Evolutionary conservation across 2,888 invertebrate genomes (phyloP).

Genomic region (Habroteleia sp.): DNA sequence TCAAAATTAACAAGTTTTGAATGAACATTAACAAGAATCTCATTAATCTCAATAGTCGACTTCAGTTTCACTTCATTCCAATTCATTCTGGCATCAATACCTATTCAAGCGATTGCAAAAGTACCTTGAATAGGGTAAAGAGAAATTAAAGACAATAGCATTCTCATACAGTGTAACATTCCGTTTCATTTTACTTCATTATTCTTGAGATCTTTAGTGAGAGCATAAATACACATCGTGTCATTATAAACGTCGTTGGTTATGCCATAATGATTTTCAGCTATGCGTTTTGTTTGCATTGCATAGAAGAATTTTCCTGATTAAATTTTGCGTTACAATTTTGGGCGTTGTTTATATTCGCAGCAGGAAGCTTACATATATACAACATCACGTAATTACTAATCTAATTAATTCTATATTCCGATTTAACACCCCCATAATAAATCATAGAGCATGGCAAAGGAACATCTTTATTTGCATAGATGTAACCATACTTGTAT

Average conservation of each 20-base stretch:
- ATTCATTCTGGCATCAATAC: constrained; percentile 40
- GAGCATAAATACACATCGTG: constrained; percentile 24
- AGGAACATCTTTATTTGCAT: constrained; percentile 32
- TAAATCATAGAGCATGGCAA: constrained; percentile 17
- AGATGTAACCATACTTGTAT: constrained; percentile 15
- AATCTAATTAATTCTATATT: background rate
- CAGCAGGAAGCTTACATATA: background rate
- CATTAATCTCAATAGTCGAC: constrained; percentile 49
- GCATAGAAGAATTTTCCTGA: background rate
- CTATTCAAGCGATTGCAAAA: constrained; percentile 29
- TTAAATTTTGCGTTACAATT: too few relatives aligned
- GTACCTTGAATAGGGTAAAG: constrained; percentile 17
- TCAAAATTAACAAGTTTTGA: constrained; percentile 24
- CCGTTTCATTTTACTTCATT: constrained; percentile 44
- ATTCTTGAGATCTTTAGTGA: constrained; percentile 28
- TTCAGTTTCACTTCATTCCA: constrained; percentile 51
- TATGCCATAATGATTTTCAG: background rate
- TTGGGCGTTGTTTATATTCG: background rate
- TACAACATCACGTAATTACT: constrained; percentile 1
- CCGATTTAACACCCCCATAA: constrained; percentile 12
- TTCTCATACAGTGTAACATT: constrained; percentile 33
- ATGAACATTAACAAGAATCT: constrained; percentile 32
- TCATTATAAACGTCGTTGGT: constrained; percentile 7
- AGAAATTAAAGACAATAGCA: constrained; percentile 50
- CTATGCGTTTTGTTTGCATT: background rate